Base-by-base conservation (phyloP, 2,113 vertebrate genomes). In the Gorilla gorilla region DNA sequence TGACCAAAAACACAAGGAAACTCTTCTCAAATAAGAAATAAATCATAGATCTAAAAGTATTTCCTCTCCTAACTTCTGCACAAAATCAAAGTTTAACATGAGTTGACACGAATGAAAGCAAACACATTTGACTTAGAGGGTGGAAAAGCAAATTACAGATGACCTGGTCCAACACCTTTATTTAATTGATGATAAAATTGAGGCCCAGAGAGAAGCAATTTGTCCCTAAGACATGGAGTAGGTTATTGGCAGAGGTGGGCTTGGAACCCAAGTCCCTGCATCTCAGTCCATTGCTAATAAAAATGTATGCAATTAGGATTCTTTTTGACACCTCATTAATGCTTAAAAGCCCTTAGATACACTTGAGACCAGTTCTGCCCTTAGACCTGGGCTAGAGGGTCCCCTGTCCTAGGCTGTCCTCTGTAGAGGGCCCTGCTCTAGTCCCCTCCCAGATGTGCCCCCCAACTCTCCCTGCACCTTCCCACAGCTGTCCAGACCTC, bases 1-100 rank as follows among this genome's bases (percentile, higher is more conserved):
- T 75, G 94, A 93, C 95, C 72, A 12, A 81, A 96, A 73, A 27
- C 52, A 76, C 12, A 12, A 88, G 75, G 38, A 92, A 68, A 89
- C 20, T 73, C 38, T 64, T 86, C 66, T 92, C 90, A 79, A 68
- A 50, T 68, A 43, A 85, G 75, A 91, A 93, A 89, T 25, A 78
- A 50, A 45, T 0, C 3, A 13, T 43, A 55, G 32, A 32, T 89
- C 72, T 90, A 11, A 88, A 96, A 66, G 55, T 43, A 88, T 75
- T 80, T 78, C 30, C 75, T 89, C 75, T 64, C 40, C 64, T 52
- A 48, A 93, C 30, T 88, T 94, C 30, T 43, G 35, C 22, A 23
- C 78, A 76, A 52, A 85, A 83, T 45, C 92, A 55, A 82, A 94
- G 73, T 81, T 66, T 45, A 50, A 50, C 35, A 27, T 0, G 35